Evolutionary conservation across 2,888 invertebrate species (phyloP), one percentile per base, ranked within the genome.

Genomic region (Sepioteuthis lessoniana): DNA sequence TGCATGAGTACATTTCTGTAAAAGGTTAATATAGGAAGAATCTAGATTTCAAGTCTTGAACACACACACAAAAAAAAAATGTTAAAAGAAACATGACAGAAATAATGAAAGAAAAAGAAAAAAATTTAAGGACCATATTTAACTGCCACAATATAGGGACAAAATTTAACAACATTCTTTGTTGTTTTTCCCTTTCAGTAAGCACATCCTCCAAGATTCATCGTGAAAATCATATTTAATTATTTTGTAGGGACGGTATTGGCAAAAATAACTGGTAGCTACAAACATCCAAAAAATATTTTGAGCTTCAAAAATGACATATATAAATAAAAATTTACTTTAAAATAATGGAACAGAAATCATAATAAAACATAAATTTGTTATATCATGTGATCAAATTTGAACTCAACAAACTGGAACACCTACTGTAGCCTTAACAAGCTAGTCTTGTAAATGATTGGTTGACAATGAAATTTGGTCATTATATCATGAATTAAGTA

Each of bases 101-200:
- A n/a, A 76, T n/a, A 35, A 28, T 21, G 25, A 25, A 19, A n/a
- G n/a, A 76, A 76, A n/a, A 10, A n/a, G n/a, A 76, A 35, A 10
- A n/a, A 76, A 76, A 35, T 76, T 76, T 76, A 76, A 76, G 76
- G 76, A 35, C 76, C n/a, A 76, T n/a, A 76, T 76, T n/a, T 76
- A 16, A n/a, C 60, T 76, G n/a, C n/a, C n/a, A 35, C 76, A 76
- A 19, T 55, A 55, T 55, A 55, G 5, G 21, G 21, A 55, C 55
- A 55, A 76, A 76, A 76, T n/a, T 76, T 76, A 76, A 35, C n/a
- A 35, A 35, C 76, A 16, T n/a, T 76, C n/a, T 76, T 76, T 35
- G n/a, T 8, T n/a, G 16, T 35, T 35, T 35, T 35, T 16, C 10
- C n/a, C 2, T n/a, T 76, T 76, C 76, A 76, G n/a, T n/a, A 76